Conservation (phyloP, 2,888 invertebrate genomes). For the Lysandra coridon region DNA sequence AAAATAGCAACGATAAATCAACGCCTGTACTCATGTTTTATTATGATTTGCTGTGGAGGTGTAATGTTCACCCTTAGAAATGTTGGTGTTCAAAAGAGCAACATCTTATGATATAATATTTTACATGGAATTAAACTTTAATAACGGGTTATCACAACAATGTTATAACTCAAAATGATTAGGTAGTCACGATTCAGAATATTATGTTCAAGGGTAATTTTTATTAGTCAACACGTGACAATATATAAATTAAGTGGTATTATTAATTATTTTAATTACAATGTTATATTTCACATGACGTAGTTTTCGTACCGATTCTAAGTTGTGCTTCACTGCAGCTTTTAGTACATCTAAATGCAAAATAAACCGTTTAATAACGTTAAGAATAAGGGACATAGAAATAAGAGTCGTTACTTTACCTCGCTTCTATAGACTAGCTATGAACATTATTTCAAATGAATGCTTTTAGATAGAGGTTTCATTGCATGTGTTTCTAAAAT, state of each 20-base stretch:
- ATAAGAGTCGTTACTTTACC: too few species aligned
- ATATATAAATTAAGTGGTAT: neutral
- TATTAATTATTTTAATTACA: neutral
- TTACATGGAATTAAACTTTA: neutral
- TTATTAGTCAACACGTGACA: neutral
- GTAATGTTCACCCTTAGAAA: neutral
- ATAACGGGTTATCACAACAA: neutral
- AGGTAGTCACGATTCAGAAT: neutral
- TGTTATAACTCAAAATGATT: neutral
- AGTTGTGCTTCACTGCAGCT: neutral
- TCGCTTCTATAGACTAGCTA: too few species aligned
- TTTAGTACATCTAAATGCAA: slow-evolving; percentile 1
- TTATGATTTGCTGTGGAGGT: slow-evolving; percentile 3
- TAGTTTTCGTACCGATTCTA: neutral
- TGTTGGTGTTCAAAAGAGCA: neutral
- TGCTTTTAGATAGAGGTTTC: too few species aligned
- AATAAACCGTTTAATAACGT: neutral
- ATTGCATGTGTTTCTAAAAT: too few species aligned
- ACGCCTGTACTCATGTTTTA: neutral
- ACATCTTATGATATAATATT: neutral
- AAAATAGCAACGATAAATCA: neutral
- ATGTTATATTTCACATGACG: neutral
- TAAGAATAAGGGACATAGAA: too few species aligned
- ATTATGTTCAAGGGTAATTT: neutral
- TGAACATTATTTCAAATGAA: too few species aligned